Base-by-base conservation (phyloP, 2,113 vertebrate genomes). In the Pyrgilauda ruficollis region DNA sequence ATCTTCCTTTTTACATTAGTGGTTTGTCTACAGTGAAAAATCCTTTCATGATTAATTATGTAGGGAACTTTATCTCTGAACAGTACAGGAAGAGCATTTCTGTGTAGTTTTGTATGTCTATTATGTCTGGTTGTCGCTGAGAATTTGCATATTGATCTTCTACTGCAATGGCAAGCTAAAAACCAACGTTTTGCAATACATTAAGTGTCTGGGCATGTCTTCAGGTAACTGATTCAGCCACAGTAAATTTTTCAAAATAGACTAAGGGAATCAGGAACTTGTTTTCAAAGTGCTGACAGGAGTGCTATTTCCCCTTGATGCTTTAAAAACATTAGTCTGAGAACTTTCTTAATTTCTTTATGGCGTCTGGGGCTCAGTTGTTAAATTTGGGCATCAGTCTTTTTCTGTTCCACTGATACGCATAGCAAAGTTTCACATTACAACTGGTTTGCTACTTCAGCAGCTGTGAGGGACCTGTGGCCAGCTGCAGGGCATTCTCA, bases 101-200 rank as follows among this genome's bases (percentile, higher is more conserved):
- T 79, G 20, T 8, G 14, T 13, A 39, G 35, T 43, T 84, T 78
- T 79, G 4, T 16, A 22, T 26, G 18, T 43, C 44, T 70, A 18
- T 9, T 58, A 23, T 31, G 33, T 33, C n/a, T 53, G 31, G 5
- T 44, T 46, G n/a, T 62, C 19, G 37, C 10, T 31, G 18, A 56
- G 23, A 86, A 56, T 46, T 75, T 78, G 33, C 30, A 68, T 72
- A 44, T 43, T 28, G 44, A 68, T 39, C 5, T 70, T 66, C 47
- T 85, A 21, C 30, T 52, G 13, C 43, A 47, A 5, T 64, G 11
- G 16, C 31, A 72, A 31, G 41, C 17, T 76, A 58, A 76, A 79
- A 58, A 5, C 0, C 13, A n/a, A 23, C 4, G 52, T 47, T 46
- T 56, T 22, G 43, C 6, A 39, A 56, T 72, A 47, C 1, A 2